phyloP scores from a whole-genome alignment of 2,888 invertebrate genomes.

The Oscheius myriophilus region DNA sequence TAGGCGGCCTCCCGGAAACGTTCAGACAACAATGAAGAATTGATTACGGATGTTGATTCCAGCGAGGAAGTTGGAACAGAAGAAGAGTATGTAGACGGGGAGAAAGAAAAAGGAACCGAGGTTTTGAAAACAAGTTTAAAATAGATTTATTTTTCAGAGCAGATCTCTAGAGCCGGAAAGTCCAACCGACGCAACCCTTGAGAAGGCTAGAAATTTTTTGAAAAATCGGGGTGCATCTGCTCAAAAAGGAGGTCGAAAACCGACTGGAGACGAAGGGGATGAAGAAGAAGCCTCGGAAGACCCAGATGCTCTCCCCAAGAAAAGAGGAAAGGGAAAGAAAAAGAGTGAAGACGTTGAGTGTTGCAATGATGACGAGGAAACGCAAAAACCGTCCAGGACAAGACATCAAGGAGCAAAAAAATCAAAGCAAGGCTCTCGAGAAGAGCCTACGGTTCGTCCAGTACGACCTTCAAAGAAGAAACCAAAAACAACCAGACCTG shows the following conservation, averaged over 20 bases:
- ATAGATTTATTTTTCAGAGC: not conserved
- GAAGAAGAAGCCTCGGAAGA: not conserved
- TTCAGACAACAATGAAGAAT: slow-evolving; percentile 1
- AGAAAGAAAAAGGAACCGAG: not conserved
- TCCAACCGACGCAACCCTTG: not conserved
- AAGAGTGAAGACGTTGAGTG: not conserved
- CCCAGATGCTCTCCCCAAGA: not conserved
- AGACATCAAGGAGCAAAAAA: slow-evolving; percentile 1
- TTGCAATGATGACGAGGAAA: not conserved
- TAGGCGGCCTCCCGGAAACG: not conserved
- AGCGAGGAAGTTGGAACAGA: not conserved
- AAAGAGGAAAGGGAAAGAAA: slow-evolving; percentile 1
- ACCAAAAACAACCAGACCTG: too few relatives aligned
- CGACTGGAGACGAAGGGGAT: not conserved
- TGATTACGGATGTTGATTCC: not conserved
- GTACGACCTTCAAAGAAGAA: too few relatives aligned
- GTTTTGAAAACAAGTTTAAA: too few relatives aligned
- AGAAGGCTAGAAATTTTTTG: too few relatives aligned
- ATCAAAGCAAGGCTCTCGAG: not conserved
- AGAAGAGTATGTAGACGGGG: slow-evolving; percentile 8
- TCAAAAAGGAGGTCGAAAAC: not conserved
- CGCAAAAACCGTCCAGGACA: not conserved
- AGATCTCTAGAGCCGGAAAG: not conserved
- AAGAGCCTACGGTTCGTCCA: not conserved
- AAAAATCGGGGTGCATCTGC: too few relatives aligned